These are phyloP conservation scores for Pristionchus fissidentatus DNA, from an alignment of 2,888 invertebrate species.

Conservation along the genomic window DNA sequence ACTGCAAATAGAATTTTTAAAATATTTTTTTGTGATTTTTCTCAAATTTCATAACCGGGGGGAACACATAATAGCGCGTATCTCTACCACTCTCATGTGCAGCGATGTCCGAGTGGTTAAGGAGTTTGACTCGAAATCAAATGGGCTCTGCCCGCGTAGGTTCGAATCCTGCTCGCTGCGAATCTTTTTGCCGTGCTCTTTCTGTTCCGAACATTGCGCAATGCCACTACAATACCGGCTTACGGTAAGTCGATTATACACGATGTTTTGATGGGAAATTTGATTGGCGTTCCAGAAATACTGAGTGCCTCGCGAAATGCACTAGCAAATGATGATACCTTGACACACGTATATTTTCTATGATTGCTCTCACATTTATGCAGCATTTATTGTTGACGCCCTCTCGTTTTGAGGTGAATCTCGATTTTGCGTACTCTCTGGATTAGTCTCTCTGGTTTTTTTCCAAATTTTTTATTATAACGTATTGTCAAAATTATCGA, in stretches of 20 bases:
- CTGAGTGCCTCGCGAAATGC: neutral
- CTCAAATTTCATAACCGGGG: no score
- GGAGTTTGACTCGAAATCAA: constrained; percentile 55
- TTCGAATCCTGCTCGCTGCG: constrained; percentile 54
- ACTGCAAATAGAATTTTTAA: constrained; percentile 53
- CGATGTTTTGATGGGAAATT: constrained; percentile 16
- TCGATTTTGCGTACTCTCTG: no score
- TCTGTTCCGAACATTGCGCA: neutral
- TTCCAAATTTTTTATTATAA: no score
- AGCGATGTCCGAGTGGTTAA: constrained; percentile 53
- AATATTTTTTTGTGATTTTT: neutral
- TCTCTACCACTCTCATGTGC: constrained; percentile 23
- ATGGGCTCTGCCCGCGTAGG: constrained; percentile 55
- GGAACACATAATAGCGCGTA: neutral
- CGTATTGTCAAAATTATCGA: neutral
- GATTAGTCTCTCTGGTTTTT: no score
- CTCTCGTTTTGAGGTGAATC: no score
- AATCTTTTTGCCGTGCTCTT: constrained; percentile 32
- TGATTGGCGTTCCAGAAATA: neutral
- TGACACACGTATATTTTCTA: no score
- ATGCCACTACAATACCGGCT: constrained; percentile 1
- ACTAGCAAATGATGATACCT: no score
- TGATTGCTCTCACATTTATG: no score
- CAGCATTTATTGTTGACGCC: no score
- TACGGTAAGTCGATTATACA: constrained; percentile 37